Base-by-base conservation (phyloP, 2,888 invertebrate species). In the Xylophagus ater region DNA sequence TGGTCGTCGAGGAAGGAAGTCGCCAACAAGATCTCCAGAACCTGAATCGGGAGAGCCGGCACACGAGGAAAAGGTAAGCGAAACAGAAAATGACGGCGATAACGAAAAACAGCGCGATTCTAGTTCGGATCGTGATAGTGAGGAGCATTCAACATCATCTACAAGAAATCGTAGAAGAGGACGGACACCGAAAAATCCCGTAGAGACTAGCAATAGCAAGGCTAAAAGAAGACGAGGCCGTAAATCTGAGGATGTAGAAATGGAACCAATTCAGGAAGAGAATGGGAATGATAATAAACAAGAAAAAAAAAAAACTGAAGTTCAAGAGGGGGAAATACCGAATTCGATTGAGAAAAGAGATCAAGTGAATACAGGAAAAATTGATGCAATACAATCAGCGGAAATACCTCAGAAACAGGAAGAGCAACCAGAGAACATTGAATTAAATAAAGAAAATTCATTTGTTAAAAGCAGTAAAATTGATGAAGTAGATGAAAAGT, bases 181-280 rank as follows among this genome's bases (percentile, higher is more conserved):
- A 17, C 28, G 40, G 10, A 14, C 26, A 21, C 4, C n/a, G 29
- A 28, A 18, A 18, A 8, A 19, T 21, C 10, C 28, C 28, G 17
- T 12, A 25, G 13, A 34, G 37, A 17, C 37, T 31, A 6, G 37
- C 18, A 18, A 35, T 30, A 29, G 31, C 20, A 19, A 31, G 23
- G 10, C 17, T 48, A 43, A 31, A 53, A 50, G 28, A 41, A 40
- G 41, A 35, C 26, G 47, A 48, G 14, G 48, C 51, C 65, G 24
- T 74, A 73, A 42, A 74, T 71, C n/a, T n/a, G n/a, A n/a, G n/a
- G n/a, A 25, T n/a, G 51, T 58, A 60, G 34, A 74, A 69, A 49
- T 70, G 67, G 37, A 69, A 68, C 44, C 70, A 68, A 53, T 70
- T 70, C 30, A 60, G 53, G 45, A 68, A 68, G 53, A 70, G 69